A percentile compares a stretch with the other conserved stretches of the same genome.
Evolutionary conservation across 2,888 invertebrate species (phyloP).

Genomic region (Amaurobius ferox): DNA sequence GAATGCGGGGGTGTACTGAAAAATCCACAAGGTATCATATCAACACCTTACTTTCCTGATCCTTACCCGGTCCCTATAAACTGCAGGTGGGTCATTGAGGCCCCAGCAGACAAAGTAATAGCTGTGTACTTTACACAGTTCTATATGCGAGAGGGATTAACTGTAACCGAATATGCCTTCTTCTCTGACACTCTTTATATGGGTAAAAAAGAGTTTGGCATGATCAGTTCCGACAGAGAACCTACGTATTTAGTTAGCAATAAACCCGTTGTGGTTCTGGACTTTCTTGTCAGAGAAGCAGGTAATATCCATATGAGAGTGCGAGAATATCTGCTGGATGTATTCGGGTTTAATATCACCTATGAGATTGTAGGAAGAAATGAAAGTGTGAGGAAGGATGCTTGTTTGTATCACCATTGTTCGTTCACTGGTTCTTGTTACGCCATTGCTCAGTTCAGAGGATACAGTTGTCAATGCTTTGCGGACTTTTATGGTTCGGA

Average conservation of each 20-base stretch:
- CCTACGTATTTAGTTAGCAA: slow-evolving; percentile 79
- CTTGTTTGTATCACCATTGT: slow-evolving; percentile 88
- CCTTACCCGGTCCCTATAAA: slow-evolving; percentile 88
- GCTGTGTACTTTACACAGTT: slow-evolving; percentile 92
- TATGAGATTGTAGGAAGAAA: slow-evolving; percentile 84
- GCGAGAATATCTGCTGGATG: slow-evolving; percentile 87
- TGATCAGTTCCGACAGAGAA: slow-evolving; percentile 73
- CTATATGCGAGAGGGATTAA: slow-evolving; percentile 81
- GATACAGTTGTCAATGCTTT: slow-evolving; percentile 89
- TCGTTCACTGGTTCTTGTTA: slow-evolving; percentile 90
- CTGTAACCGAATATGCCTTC: slow-evolving; percentile 75
- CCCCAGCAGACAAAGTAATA: slow-evolving; percentile 82
- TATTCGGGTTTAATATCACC: slow-evolving; percentile 94
- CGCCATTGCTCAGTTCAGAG: slow-evolving; percentile 84
- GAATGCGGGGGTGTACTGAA: slow-evolving; percentile 64
- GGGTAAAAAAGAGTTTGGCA: slow-evolving; percentile 68
- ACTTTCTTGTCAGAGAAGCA: slow-evolving; percentile 83
- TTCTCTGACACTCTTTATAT: slow-evolving; percentile 74
- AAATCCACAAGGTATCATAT: slow-evolving; percentile 82
- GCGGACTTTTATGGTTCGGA: slow-evolving; percentile 86
- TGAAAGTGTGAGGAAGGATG: slow-evolving; percentile 74
- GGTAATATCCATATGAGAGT: slow-evolving; percentile 86
- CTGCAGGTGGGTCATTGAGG: slow-evolving; percentile 92
- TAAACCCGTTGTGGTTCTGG: slow-evolving; percentile 86
- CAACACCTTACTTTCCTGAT: slow-evolving; percentile 90